Evolutionary conservation across 2,797 vertebrate genomes (phyloP).

Genomic region (Oryzias sinensis): DNA sequence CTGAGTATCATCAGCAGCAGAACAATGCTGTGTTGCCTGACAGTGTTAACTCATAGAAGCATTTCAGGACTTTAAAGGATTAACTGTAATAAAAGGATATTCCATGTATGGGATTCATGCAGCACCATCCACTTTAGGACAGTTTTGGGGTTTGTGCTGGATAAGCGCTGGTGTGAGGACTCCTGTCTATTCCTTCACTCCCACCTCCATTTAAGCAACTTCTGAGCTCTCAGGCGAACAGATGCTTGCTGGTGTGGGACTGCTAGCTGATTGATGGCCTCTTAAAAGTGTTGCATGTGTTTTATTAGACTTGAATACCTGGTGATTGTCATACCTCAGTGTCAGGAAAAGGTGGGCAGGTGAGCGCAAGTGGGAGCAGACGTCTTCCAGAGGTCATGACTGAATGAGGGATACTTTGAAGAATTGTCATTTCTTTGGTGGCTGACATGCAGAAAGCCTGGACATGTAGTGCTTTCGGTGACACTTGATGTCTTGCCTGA

Average conservation of each 20-base stretch:
- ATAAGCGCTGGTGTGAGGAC: constrained; percentile 42
- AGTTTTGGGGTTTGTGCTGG: constrained; percentile 16
- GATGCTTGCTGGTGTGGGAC: constrained; percentile 61
- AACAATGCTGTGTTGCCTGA: too few relatives aligned
- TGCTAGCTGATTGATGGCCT: constrained; percentile 72
- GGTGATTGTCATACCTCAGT: constrained; percentile 76
- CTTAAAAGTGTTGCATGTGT: constrained; percentile 69
- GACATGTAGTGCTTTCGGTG: constrained; percentile 36
- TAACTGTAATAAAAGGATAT: constrained; percentile 1
- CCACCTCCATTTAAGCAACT: constrained; percentile 48
- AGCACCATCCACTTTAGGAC: constrained; percentile 4
- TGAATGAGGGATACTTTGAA: constrained; percentile 23
- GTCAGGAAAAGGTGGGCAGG: constrained; percentile 61
- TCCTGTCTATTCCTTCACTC: constrained; percentile 29
- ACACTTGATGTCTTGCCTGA: constrained; percentile 28
- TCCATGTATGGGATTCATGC: constrained; percentile 11
- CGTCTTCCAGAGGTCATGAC: constrained; percentile 59
- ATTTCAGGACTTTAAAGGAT: too few relatives aligned
- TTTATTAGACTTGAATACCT: constrained; percentile 70
- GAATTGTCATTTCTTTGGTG: constrained; percentile 42
- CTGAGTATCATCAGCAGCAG: too few relatives aligned
- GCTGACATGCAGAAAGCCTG: constrained; percentile 39
- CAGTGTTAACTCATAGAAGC: too few relatives aligned
- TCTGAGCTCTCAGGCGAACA: constrained; percentile 46
- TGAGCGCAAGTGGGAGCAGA: constrained; percentile 60